Conservation (phyloP, 2,888 invertebrate genomes). For the Apodemia duryi region DNA sequence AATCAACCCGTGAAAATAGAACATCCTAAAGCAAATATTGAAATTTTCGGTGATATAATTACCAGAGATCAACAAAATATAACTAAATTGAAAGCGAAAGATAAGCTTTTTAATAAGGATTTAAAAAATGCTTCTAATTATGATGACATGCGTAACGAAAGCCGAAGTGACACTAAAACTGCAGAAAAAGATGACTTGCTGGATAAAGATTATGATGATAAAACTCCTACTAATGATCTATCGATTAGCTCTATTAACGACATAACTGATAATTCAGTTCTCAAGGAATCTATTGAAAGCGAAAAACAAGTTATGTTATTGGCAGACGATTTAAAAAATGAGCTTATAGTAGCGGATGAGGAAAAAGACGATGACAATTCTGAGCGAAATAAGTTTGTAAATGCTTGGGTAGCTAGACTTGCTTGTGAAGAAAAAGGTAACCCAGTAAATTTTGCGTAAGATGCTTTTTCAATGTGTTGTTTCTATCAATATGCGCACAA, state of each 20-base stretch:
- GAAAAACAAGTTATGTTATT: conserved; percentile 64
- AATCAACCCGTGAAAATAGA: conserved; percentile 51
- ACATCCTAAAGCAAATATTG: conserved; percentile 37
- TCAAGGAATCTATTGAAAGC: conserved; percentile 72
- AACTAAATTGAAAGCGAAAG: conserved; percentile 53
- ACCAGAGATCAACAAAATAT: conserved; percentile 49
- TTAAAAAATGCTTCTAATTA: conserved; percentile 63
- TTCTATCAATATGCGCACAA: neutral
- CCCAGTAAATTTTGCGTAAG: neutral
- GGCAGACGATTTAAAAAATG: conserved; percentile 71
- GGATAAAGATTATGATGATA: conserved; percentile 60
- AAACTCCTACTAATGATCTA: conserved; percentile 73
- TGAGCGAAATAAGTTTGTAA: conserved; percentile 72
- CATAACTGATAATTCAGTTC: conserved; percentile 69
- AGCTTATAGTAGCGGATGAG: conserved; percentile 71
- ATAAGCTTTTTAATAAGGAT: conserved; percentile 57
- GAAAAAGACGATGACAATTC: conserved; percentile 76
- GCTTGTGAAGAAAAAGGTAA: conserved; percentile 71
- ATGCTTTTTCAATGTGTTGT: neutral
- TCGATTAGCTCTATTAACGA: conserved; percentile 72
- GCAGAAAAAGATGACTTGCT: conserved; percentile 49
- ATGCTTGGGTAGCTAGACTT: conserved; percentile 67
- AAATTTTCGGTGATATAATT: conserved; percentile 34
- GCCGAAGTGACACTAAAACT: conserved; percentile 45
- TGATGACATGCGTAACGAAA: conserved; percentile 52